A percentile compares a stretch with the other conserved stretches of the same genome.
phyloP scores from a whole-genome alignment of 2,797 vertebrate species.

The Syncerus caffer region DNA sequence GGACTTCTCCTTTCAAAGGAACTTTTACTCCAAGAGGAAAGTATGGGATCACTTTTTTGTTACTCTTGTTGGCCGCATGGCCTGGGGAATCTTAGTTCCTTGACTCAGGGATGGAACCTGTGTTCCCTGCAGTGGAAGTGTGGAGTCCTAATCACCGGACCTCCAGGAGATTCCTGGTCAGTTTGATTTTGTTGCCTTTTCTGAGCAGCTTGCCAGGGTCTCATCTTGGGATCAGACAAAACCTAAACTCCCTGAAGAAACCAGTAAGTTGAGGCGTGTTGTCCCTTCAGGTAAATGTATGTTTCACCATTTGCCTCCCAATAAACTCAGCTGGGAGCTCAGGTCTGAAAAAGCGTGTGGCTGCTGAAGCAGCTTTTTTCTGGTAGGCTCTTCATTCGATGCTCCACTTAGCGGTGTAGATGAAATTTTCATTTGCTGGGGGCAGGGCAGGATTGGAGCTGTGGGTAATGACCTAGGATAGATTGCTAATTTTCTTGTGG shows the following conservation, averaged over 20 bases:
- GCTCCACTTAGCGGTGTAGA: not conserved
- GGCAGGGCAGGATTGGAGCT: not conserved
- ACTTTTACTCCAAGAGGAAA: not conserved
- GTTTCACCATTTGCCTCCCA: not conserved
- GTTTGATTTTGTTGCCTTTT: not conserved
- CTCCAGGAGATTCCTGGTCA: not conserved
- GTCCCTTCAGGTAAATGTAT: not conserved
- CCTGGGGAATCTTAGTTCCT: not conserved
- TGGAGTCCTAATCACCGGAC: not conserved
- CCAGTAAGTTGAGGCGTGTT: not conserved
- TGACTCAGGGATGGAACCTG: not conserved
- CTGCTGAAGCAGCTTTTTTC: not conserved
- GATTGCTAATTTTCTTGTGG: conserved; percentile 56
- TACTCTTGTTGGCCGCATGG: not conserved
- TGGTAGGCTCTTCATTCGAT: not conserved
- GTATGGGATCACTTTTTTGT: not conserved
- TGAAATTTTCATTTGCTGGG: not conserved
- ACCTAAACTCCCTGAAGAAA: not conserved
- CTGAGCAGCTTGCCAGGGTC: not conserved
- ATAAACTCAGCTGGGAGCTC: not conserved
- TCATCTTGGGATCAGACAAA: not conserved
- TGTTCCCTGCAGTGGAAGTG: not conserved
- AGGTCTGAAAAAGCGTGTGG: not conserved
- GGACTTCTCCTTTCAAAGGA: conserved; percentile 11
- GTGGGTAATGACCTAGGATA: not conserved